Conservation (phyloP, 2,888 invertebrate species). For the Drosophila mayaguana region DNA sequence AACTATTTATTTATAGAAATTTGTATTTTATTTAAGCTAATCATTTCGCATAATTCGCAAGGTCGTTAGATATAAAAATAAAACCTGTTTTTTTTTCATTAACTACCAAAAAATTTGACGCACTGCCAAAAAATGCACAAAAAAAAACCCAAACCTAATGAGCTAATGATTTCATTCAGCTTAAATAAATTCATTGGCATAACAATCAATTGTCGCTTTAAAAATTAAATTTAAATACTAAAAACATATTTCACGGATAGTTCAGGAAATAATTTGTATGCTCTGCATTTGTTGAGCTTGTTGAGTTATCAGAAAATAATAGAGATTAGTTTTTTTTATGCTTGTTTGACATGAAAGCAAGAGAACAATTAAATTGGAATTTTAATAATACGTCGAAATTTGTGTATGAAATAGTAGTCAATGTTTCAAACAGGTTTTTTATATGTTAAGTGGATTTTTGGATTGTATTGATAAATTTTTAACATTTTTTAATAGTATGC, state of each 20-base stretch:
- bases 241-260: neutral
- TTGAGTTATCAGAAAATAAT: slow-evolving; percentile 2
- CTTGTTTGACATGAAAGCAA: neutral
- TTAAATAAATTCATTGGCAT: slow-evolving; percentile 11
- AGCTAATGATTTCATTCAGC: slow-evolving; percentile 13
- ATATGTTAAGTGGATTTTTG: neutral
- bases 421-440: neutral
- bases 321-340: neutral
- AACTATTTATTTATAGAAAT: slow-evolving; percentile 36
- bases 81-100: slow-evolving; percentile 39
- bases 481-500: neutral
- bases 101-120: slow-evolving; percentile 14
- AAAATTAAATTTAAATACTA: slow-evolving; percentile 9
- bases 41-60: slow-evolving; percentile 59
- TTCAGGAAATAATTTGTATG: slow-evolving; percentile 29
- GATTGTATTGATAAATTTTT: neutral
- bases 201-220: slow-evolving; percentile 16
- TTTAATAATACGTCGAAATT: neutral
- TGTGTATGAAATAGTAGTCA: neutral
- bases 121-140: slow-evolving; percentile 15
- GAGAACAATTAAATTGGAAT: neutral
- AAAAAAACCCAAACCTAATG: neutral
- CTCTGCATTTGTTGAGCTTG: slow-evolving; percentile 4
- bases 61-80: slow-evolving; percentile 47
- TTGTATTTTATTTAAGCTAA: slow-evolving; percentile 21